Percentiles rank a stretch among this genome's conserved stretches.
These are phyloP conservation scores for Pyxicephalus adspersus DNA, from an alignment of 2,113 vertebrate species.

Conservation along the genomic window DNA sequence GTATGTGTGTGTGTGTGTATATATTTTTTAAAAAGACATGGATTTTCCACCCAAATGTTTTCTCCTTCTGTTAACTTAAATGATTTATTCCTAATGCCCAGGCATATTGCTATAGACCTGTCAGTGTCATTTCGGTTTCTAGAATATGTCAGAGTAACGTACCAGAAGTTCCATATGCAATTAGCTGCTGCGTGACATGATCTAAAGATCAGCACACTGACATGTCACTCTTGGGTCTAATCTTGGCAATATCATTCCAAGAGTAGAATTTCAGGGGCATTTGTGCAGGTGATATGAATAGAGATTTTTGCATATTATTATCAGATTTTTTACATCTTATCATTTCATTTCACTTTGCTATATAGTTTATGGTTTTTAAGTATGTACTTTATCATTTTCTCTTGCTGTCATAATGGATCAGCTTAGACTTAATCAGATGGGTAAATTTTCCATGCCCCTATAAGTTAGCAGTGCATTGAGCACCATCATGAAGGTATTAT, in stretches of 20 bases:
- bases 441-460: background rate
- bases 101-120: slow-evolving; percentile 13
- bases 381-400: background rate
- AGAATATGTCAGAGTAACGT: slow-evolving; percentile 20
- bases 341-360: background rate
- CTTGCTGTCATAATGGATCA: background rate
- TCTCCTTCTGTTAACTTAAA: no score
- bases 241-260: slow-evolving; percentile 24
- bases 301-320: background rate
- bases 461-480: background rate
- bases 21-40: no score
- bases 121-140: slow-evolving; percentile 12
- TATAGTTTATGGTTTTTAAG: background rate
- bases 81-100: slow-evolving; percentile 14
- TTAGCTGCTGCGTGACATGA: slow-evolving; percentile 33
- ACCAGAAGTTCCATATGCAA: slow-evolving; percentile 33
- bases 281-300: slow-evolving; percentile 27
- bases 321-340: background rate
- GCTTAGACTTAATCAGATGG: background rate
- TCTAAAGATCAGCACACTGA: slow-evolving; percentile 28
- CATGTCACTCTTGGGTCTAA: slow-evolving; percentile 33
- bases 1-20: no score
- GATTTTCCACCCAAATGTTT: no score
- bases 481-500: background rate
- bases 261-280: background rate